Percentiles rank a stretch among this genome's conserved stretches.
Conservation (phyloP, 2,113 vertebrate genomes). For the Zeus faber region DNA sequence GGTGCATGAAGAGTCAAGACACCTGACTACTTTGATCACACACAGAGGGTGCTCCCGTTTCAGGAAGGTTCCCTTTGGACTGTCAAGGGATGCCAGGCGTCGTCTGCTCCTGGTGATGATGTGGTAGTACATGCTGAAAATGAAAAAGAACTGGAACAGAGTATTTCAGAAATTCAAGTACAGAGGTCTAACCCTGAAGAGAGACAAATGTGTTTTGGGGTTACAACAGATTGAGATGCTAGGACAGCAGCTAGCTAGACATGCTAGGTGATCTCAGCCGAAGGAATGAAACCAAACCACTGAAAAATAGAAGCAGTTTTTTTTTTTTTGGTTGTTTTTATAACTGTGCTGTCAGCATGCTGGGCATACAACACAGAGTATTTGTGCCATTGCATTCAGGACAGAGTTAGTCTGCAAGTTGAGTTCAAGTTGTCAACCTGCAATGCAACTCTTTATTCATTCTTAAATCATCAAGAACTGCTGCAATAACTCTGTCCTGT, state of each 20-base stretch:
- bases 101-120: slow-evolving; percentile 15
- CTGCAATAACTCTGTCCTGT: no score
- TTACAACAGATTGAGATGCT: slow-evolving; percentile 19
- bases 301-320: slow-evolving; percentile 10
- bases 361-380: no score
- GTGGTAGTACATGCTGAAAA: not conserved
- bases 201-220: slow-evolving; percentile 11
- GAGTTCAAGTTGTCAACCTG: no score
- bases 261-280: slow-evolving; percentile 12
- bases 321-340: no score
- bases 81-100: slow-evolving; percentile 15
- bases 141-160: slow-evolving; percentile 11
- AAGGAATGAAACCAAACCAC: slow-evolving; percentile 22
- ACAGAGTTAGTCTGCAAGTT: no score
- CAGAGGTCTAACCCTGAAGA: slow-evolving; percentile 1
- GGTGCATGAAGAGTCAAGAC: slow-evolving; percentile 30
- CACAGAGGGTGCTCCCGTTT: slow-evolving; percentile 14
- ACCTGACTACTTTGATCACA: slow-evolving; percentile 24
- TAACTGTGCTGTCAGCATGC: no score
- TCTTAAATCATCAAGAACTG: no score
- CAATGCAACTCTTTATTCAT: no score
- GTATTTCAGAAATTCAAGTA: slow-evolving; percentile 8
- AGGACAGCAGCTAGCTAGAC: no score
- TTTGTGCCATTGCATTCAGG: no score
- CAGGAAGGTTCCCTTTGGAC: slow-evolving; percentile 16